Conservation (phyloP, 2,113 vertebrate species). For the Hydrolagus affinis region DNA sequence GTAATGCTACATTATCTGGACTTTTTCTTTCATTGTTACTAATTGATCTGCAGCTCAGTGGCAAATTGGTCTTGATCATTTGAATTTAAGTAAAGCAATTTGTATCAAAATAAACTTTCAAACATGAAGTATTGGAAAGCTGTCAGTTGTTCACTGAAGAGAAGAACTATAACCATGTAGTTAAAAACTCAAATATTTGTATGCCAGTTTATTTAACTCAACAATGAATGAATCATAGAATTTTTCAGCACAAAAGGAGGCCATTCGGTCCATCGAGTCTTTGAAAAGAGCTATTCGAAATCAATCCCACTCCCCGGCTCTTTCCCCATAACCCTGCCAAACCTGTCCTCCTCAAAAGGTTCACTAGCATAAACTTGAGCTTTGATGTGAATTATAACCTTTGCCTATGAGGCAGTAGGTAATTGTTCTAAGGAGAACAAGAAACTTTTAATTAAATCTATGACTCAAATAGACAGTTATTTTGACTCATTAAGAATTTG, state of each 20-base stretch:
- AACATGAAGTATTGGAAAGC: too few relatives aligned
- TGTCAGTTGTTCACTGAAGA: too few relatives aligned
- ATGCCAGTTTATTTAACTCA: background rate
- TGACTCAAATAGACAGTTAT: background rate
- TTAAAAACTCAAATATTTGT: too few relatives aligned
- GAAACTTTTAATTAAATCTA: background rate
- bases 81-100: background rate
- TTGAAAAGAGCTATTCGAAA: too few relatives aligned
- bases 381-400: background rate
- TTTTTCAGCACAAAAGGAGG: too few relatives aligned
- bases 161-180: too few relatives aligned
- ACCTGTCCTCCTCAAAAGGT: background rate
- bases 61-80: background rate
- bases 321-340: too few relatives aligned
- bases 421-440: background rate
- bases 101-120: too few relatives aligned
- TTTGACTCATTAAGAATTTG: background rate
- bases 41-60: background rate
- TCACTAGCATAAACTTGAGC: background rate
- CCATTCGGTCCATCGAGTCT: too few relatives aligned
- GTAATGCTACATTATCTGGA: background rate
- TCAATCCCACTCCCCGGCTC: too few relatives aligned
- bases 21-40: background rate
- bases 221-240: too few relatives aligned
- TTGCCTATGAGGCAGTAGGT: background rate